Evolutionary conservation across 53 echinoderm and acorn worm genomes (phyloP), one percentile per base, ranked within the genome.

Genomic region (Crossaster papposus): DNA sequence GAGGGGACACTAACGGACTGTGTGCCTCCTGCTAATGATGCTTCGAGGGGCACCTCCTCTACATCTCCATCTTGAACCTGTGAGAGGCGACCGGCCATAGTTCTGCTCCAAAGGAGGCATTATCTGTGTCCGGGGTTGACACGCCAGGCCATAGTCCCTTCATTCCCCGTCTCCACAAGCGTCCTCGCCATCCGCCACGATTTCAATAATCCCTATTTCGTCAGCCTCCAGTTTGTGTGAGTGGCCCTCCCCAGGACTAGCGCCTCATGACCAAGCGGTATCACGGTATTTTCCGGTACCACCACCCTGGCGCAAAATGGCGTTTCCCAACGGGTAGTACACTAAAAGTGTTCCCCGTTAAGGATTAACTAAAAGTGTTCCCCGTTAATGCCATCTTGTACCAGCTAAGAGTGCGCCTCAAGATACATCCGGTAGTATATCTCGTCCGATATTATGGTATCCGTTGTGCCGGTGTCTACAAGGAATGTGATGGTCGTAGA

Each of bases 401-500:
- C 58, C 17, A 93, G 37, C 37, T 24, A 8, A 1, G 92, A 84
- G 26, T 70, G 75, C 32, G 29, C 7, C 29, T 88, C 73, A 2
- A 3, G 2, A 0, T 51, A 52, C 20, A 93, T 90, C 65, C n/a
- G 24, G 58, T 81, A 50, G 82, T 86, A 93, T 7, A 68, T 14
- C 51, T 34, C 30, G 2, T 64, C 64, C 29, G 58, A 77, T 4
- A 90, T 29, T 29, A 91, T 82, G 26, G 84, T 92, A 30, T 77
- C 89, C 28, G 92, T 92, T 29, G 89, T 78, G 7, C 92, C 92
- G 2, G 92, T 93, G 50, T 93, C 88, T 5, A 93, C 28, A 14
- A 91, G 58, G 20, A 88, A 81, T 6, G 51, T 58, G 20, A 76
- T 72, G n/a, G 58, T 44, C 31, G 87, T 91, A 15, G 38, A 63